Base-by-base conservation (phyloP, 2,797 vertebrate species). In the Microctenopoma steveboyesi region DNA sequence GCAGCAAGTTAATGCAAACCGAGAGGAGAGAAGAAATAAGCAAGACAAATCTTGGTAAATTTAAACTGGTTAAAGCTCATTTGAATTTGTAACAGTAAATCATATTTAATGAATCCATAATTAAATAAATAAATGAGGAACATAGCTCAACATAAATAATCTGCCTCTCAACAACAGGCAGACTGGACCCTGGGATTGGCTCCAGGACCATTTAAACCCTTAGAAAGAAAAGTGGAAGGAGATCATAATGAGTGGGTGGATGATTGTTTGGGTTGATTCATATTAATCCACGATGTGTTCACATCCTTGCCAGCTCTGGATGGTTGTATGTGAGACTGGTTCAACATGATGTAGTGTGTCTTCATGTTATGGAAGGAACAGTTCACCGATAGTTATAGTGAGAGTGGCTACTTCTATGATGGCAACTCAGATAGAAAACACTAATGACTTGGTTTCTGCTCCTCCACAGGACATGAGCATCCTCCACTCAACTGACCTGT, bases 401-500 rank as follows among this genome's bases (percentile, higher is more conserved):
- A 51, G 3, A 30, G 33, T 27, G 25, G 25, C 1, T 5, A 25
- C 59, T 50, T 25, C 11, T 45, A 53, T 33, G 10, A 1, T 5
- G 2, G 2, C 11, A 18, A 4, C 7, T 12, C 33, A 40, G 47
- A 10, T 8, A 33, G 16, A 61, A 39, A 14, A 15, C 4, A 15
- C 49, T 22, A 42, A 16, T 18, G 1, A 4, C 10, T 39, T 28
- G 43, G 7, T 28, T 22, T 12, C 28, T 30, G 43, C 43, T 54
- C 28, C 42, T 63, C 30, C 46, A 7, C 58, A 13, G 16, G 28
- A 28, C 46, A 61, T 57, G 63, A 77, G 62, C 72, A 51, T 22
- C 52, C 7, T 49, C 25, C 48, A 43, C 25, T 54, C 61, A 7
- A 16, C 28, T 73, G 70, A 39, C 53, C 67, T 75, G 68, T 49